Evolutionary conservation across 2,113 vertebrate species (phyloP).

Genomic region (Nanger granti): DNA sequence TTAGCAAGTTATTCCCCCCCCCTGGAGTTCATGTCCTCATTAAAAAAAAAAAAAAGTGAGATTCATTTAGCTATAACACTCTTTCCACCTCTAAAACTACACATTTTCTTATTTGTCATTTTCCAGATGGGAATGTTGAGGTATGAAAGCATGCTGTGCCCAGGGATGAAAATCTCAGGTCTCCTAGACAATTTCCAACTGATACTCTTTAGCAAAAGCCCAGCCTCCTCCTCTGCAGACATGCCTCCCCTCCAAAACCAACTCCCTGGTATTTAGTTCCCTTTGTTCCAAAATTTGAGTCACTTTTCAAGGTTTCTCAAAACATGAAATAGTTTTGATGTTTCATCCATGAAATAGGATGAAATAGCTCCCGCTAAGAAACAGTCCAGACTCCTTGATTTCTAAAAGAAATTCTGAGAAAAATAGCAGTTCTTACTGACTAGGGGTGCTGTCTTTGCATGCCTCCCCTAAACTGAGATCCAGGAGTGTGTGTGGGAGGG

Average conservation of each 20-base stretch:
- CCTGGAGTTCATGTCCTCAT: neutral
- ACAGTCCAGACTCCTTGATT: neutral
- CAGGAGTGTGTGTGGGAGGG: neutral
- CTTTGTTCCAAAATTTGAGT: neutral
- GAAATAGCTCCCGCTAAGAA: neutral
- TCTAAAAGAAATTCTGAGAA: constrained; percentile 23
- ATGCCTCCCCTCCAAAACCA: no score
- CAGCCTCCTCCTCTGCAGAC: neutral
- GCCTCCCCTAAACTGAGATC: neutral
- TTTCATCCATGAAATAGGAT: neutral
- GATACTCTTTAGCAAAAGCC: neutral
- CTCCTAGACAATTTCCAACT: neutral
- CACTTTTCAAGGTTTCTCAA: neutral
- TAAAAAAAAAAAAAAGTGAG: neutral
- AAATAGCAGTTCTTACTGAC: neutral
- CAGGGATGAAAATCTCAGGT: neutral
- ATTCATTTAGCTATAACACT: neutral
- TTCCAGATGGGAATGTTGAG: neutral
- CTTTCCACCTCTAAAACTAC: neutral
- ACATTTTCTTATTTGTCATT: neutral
- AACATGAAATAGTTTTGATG: neutral
- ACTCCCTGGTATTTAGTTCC: neutral
- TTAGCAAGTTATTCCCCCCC: neutral
- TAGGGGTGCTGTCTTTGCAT: neutral
- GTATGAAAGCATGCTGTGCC: neutral